phyloP scores from a whole-genome alignment of 2,797 vertebrate genomes.

The Clarias fuscus region DNA sequence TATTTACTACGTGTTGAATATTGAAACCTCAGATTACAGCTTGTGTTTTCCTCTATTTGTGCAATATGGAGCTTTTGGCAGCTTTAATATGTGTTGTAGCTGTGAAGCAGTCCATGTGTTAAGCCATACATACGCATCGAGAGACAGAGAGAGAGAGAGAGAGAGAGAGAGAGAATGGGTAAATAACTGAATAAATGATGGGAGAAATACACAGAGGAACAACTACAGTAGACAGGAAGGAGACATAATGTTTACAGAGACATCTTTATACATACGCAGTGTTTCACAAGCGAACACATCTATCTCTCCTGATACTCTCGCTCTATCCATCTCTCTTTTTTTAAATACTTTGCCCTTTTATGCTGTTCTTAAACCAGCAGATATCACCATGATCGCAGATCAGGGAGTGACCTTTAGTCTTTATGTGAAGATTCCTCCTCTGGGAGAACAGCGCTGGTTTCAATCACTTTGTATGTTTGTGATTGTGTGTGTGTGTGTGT shows the following conservation, averaged over 20 bases:
- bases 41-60: neutral
- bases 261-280: neutral
- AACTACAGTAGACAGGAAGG: neutral
- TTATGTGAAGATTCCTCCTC: neutral
- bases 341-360: neutral
- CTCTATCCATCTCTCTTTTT: neutral
- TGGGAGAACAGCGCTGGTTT: neutral
- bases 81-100: slow-evolving; percentile 6
- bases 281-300: neutral
- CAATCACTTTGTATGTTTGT: neutral
- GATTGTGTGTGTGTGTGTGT: neutral
- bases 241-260: slow-evolving; percentile 5
- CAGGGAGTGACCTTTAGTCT: neutral
- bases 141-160: neutral
- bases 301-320: neutral
- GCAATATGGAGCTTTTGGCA: slow-evolving; percentile 24
- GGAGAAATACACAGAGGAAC: neutral
- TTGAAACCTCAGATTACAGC: neutral
- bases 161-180: neutral
- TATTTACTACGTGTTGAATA: neutral
- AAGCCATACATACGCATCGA: neutral
- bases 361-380: neutral
- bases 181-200: slow-evolving; percentile 6
- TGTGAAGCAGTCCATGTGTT: slow-evolving; percentile 10
- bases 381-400: neutral